Conservation (phyloP, 2,113 vertebrate genomes). For the Chlamydotis undulata region DNA sequence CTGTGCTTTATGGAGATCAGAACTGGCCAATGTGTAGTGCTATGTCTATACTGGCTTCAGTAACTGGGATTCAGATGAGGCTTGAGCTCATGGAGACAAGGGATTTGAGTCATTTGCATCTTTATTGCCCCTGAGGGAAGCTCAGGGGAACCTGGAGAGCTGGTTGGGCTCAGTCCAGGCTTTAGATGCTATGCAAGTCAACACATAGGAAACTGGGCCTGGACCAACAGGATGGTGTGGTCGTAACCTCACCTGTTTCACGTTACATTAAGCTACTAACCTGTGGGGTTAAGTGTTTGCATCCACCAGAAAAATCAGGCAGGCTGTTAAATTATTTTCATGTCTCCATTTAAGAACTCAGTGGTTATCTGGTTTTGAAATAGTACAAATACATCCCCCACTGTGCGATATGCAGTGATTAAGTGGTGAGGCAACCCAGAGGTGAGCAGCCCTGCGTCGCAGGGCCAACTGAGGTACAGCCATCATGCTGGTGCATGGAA, state of each 20-base stretch:
- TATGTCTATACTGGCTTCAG: neutral
- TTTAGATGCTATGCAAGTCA: neutral
- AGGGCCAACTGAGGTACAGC: neutral
- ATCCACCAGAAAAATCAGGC: neutral
- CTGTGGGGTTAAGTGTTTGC: neutral
- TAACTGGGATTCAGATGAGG: neutral
- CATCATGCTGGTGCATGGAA: neutral
- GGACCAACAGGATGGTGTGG: neutral
- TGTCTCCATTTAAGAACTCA: neutral
- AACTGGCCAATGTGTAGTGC: neutral
- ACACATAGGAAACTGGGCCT: neutral
- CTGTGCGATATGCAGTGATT: neutral
- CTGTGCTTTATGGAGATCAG: neutral
- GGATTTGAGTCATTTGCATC: neutral
- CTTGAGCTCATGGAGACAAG: neutral
- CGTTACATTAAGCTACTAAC: neutral
- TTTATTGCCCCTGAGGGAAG: neutral
- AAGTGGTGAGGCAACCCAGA: neutral
- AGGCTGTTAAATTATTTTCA: neutral
- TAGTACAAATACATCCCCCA: neutral
- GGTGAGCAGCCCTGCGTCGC: rapidly evolving
- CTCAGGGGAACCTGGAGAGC: neutral
- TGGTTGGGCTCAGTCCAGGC: neutral
- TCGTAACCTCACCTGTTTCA: neutral
- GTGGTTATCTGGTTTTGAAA: neutral